A percentile compares a stretch with the other conserved stretches of the same genome.
Evolutionary conservation across 2,888 invertebrate genomes (phyloP).

Genomic region (Amblyteles armatorius): DNA sequence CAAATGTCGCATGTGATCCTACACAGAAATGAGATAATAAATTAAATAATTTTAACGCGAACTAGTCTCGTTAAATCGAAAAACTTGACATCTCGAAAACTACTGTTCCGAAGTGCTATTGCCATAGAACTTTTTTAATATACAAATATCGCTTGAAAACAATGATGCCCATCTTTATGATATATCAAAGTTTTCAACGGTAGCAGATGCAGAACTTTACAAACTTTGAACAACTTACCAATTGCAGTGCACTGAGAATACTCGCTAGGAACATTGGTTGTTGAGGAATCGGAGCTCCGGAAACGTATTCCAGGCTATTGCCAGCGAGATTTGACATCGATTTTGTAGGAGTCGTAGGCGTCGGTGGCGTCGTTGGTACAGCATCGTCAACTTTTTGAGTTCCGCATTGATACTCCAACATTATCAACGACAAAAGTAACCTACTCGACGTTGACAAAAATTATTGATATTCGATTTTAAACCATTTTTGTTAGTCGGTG

Average conservation of each 20-base stretch:
- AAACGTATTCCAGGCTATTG: conserved; percentile 86
- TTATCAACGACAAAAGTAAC: conserved; percentile 90
- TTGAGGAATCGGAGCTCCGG: conserved; percentile 89
- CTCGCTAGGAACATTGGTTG: conserved; percentile 94
- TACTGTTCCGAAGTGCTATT: too few species aligned
- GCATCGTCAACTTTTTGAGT: conserved; percentile 85
- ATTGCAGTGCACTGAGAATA: conserved; percentile 90
- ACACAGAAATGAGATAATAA: conserved; percentile 53
- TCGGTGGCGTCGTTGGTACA: conserved; percentile 71
- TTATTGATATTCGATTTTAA: not conserved
- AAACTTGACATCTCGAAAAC: not conserved
- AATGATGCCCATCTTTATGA: not conserved
- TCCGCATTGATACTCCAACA: conserved; percentile 90
- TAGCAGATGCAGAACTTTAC: not conserved
- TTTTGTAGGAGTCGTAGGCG: conserved; percentile 77
- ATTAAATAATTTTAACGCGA: not conserved
- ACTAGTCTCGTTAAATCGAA: not conserved
- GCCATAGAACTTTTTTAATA: not conserved
- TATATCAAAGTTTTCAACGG: too few species aligned
- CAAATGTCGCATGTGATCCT: conserved; percentile 89
- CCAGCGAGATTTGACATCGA: conserved; percentile 79
- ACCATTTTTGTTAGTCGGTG: not conserved
- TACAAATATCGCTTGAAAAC: not conserved
- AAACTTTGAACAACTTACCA: conserved; percentile 76
- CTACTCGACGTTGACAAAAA: conserved; percentile 79